Base-by-base conservation (phyloP, 1,140 invertebrate species). In the Bombus polaris region DNA sequence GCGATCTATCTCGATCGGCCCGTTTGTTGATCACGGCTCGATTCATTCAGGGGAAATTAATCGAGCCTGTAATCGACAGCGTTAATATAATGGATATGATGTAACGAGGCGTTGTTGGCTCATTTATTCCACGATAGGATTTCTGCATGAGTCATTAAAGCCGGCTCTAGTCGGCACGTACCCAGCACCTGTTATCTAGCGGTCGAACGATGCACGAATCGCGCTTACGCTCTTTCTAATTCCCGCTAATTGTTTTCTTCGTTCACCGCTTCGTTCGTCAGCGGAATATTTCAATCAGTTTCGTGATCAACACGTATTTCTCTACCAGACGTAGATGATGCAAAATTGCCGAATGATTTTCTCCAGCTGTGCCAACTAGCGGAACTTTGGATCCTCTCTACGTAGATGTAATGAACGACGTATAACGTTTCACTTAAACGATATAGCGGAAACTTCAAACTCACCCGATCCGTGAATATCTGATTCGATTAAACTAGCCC, bases 1-100 rank as follows among this genome's bases (percentile, higher is more conserved):
- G 3, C 1, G 39, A 42, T 72, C 13, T 37, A 15, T 25, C 12
- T 65, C 22, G 42, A 78, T 78, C 47, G 47, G 47, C 47, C 47
- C 47, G 47, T 53, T 53, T 22, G 18, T 53, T n/a, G 59, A 35
- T 66, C 76, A 66, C 39, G 42, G 42, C 18, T 42, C 73, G 65
- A 76, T 68, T 75, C 62, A 15, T 9, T 42, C 10, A 5, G 18
- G 28, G 74, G 47, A 78, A 71, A 77, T 84, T 71, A 84, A 84
- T 84, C 83, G 83, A 62, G 25, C n/a, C 32, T 35, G 32, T 84
- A 84, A 79, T 72, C 66, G 83, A 62, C 35, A 9, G n/a, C 47
- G 66, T 84, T 84, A 84, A 83, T 71, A 44, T 47, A 79, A 84
- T 84, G 74, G n/a, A n/a, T 57, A 35, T n/a, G 72, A 79, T 72